Evolutionary conservation across 2,797 vertebrate genomes (phyloP), one percentile per base, ranked within the genome.

Genomic region (Jordanella pulchra): DNA sequence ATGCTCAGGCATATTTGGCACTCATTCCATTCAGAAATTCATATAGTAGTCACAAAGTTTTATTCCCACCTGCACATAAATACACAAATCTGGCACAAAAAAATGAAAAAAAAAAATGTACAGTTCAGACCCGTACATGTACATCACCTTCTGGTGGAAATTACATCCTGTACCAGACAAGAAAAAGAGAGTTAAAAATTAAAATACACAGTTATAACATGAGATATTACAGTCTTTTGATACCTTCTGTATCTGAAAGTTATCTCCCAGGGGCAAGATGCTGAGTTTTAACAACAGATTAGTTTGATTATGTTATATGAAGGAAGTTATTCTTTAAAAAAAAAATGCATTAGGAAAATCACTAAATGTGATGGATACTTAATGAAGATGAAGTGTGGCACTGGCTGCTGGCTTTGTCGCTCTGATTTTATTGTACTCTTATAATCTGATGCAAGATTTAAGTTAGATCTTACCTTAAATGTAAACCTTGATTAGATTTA

Each of bases 1-100:
- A 88, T 85, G 85, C 83, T 89, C 71, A 67, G 85, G 84, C 81
- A 90, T 89, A 84, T 94, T 94, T 94, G 94, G 92, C 93, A 95
- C 92, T 92, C 91, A 83, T 85, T 92, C 73, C 14, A 88, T 82
- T 91, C 78, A 76, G 65, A 90, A 89, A 86, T 87, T 84, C 80
- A 87, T 89, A 89, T 84, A 87, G 89, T 85, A 89, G 86, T 94
- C 86, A 91, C 86, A 93, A 90, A 89, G 74, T 87, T 76, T 76
- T 82, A 89, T 84, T 83, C 84, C 85, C 85, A 89, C 78, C 81
- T 84, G 76, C 74, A 83, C 82, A 84, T 77, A 86, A 85, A 84
- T 79, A 84, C 86, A 90, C 81, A 84, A 83, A 84, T 81, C 79
- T 72, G 80, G 84, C 89, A 87, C 85, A 84, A 81, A 81, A 39